phyloP scores from a whole-genome alignment of 2,888 invertebrate genomes.

The Amphipoea lucens region DNA sequence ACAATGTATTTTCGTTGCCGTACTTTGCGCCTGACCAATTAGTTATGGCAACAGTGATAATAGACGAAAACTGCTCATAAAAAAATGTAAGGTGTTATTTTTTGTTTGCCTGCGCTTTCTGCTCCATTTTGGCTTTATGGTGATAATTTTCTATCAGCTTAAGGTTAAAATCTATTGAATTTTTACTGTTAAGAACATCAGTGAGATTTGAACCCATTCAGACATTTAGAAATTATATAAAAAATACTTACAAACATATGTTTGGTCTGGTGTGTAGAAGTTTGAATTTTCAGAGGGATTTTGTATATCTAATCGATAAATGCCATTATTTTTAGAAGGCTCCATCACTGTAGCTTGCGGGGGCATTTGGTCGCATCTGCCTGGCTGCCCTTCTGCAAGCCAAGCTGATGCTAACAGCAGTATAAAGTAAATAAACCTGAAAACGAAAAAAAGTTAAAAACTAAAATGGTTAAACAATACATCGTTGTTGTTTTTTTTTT shows the following conservation, averaged over 20 bases:
- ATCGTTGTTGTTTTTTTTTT: not conserved
- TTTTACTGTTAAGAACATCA: not conserved
- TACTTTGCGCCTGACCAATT: conserved; percentile 24
- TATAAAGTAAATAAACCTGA: conserved; percentile 72
- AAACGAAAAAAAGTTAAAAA: conserved; percentile 7
- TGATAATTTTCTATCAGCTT: not conserved
- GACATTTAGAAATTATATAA: not conserved
- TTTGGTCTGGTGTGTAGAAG: conserved; percentile 81
- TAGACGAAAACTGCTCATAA: not conserved
- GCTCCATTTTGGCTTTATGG: not conserved
- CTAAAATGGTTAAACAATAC: not conserved
- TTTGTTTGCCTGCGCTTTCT: not conserved
- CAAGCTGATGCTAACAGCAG: conserved; percentile 59
- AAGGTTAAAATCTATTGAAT: not conserved
- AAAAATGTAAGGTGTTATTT: not conserved
- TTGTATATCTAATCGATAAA: conserved; percentile 78
- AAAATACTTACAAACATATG: conserved; percentile 82
- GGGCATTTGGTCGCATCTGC: conserved; percentile 83
- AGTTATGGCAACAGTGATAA: conserved; percentile 15
- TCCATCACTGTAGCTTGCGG: conserved; percentile 71
- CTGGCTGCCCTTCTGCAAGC: conserved; percentile 65
- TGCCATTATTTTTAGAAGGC: conserved; percentile 76
- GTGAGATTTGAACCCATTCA: not conserved
- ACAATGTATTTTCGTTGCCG: not conserved
- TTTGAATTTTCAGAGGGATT: conserved; percentile 63